These are phyloP conservation scores for Clupea harengus DNA, from an alignment of 2,113 vertebrate genomes.

Conservation along the genomic window DNA sequence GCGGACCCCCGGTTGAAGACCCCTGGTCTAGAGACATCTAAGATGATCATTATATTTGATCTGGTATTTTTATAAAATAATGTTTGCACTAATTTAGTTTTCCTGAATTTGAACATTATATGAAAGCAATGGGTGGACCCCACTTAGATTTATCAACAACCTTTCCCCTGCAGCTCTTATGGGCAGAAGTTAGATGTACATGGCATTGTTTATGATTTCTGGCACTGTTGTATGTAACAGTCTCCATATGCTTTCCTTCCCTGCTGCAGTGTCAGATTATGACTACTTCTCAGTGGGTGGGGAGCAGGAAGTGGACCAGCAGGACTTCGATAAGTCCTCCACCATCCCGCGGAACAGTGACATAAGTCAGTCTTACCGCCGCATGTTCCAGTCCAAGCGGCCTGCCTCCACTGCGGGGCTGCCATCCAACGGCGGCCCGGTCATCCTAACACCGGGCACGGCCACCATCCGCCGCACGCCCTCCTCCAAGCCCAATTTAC, in stretches of 20 bases:
- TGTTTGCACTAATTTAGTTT: not conserved
- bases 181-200: not conserved
- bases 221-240: not conserved
- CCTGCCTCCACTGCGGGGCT: slow-evolving; percentile 83
- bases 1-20: no score
- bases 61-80: not conserved
- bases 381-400: slow-evolving; percentile 86
- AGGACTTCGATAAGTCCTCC: slow-evolving; percentile 84
- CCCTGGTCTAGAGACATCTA: no score
- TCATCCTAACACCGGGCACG: slow-evolving; percentile 81
- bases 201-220: not conserved
- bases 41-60: not conserved
- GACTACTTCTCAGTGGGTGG: slow-evolving; percentile 86
- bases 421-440: slow-evolving; percentile 76
- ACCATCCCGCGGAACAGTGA: slow-evolving; percentile 85
- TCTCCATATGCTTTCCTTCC: slow-evolving; percentile 26
- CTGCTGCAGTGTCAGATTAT: slow-evolving; percentile 82
- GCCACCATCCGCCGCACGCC: slow-evolving; percentile 93
- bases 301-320: slow-evolving; percentile 82
- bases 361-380: slow-evolving; percentile 85
- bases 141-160: no score
- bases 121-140: no score
- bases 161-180: not conserved
- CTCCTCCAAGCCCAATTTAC: slow-evolving; percentile 87
- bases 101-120: not conserved